Evolutionary conservation across 2,888 invertebrate genomes (phyloP).

Genomic region (Nomada ruficornis): DNA sequence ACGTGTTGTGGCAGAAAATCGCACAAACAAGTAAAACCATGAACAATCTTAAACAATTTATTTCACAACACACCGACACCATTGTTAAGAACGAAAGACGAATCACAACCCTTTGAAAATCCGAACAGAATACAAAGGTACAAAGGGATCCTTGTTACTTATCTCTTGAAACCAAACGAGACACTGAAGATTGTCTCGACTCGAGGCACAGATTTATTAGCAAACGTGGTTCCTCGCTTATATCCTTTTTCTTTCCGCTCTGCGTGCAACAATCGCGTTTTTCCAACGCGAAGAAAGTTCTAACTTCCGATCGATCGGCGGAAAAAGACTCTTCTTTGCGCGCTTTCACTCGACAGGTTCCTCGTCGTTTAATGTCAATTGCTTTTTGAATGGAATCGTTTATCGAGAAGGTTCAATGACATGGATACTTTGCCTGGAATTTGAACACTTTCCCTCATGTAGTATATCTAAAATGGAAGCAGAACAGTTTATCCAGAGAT

Average conservation of each 20-base stretch:
- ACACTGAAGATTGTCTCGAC: slow-evolving; percentile 47
- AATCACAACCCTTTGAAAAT: background rate
- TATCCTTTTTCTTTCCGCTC: slow-evolving; percentile 37
- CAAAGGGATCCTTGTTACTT: background rate
- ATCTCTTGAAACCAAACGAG: background rate
- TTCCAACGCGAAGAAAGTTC: slow-evolving; percentile 52
- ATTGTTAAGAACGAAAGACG: background rate
- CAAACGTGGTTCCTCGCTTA: slow-evolving; percentile 14
- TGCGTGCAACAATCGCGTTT: slow-evolving; percentile 31
- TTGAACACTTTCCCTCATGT: background rate
- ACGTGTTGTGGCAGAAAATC: slow-evolving; percentile 12
- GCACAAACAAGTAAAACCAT: slow-evolving; percentile 3
- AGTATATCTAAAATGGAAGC: no score
- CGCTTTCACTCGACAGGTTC: slow-evolving; percentile 53
- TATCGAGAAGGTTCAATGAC: slow-evolving; percentile 20
- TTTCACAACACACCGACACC: background rate
- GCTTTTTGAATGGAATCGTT: background rate
- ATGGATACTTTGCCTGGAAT: background rate
- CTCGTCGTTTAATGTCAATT: background rate
- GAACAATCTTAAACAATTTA: slow-evolving; percentile 20
- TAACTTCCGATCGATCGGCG: slow-evolving; percentile 41
- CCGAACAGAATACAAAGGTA: background rate
- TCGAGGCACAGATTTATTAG: slow-evolving; percentile 53
- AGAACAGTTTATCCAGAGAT: background rate
- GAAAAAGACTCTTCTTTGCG: slow-evolving; percentile 42